Evolutionary conservation across 2,797 vertebrate genomes (phyloP), one percentile per base, ranked within the genome.

Genomic region (Carapus acus): DNA sequence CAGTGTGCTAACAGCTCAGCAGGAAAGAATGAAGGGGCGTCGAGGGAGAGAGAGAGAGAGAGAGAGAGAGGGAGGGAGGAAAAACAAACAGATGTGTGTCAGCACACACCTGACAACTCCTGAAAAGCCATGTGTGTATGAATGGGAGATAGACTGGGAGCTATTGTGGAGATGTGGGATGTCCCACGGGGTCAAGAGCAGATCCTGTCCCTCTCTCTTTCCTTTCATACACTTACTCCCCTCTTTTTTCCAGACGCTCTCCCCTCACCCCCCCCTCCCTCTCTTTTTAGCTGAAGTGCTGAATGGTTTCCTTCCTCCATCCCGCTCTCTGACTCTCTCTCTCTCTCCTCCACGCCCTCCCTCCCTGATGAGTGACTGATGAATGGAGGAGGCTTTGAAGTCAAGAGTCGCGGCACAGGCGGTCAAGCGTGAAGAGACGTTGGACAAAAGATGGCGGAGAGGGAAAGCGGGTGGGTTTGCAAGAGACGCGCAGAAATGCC

Each of bases 321-420:
- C 24, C 24, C 24, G 5, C 24, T 27, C 24, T 27, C 24, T 27
- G 24, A 5, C 24, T 27, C 24, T 27, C 24, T n/a, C n/a, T n/a
- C n/a, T n/a, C n/a, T n/a, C n/a, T n/a, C n/a, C n/a, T n/a, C n/a
- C n/a, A n/a, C n/a, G n/a, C n/a, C 74, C 76, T 63, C 77, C 75
- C 74, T 79, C 70, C 62, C 74, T 58, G 82, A 85, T 84, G 83
- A 86, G 79, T 81, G 84, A 83, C 83, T 86, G 86, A 80, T 87
- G 86, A 86, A 87, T 87, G 83, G 83, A 77, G 78, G 69, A 62
- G 80, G 81, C 83, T 87, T 87, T 90, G 87, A 87, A 87, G 85
- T 86, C 80, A 85, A 87, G 80, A 83, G 82, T 86, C 85, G 83
- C 80, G 64, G 80, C 80, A 76, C 72, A 83, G 78, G 83, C 39